Percentiles rank a stretch among this genome's conserved stretches.
Conservation (phyloP, 2,797 vertebrate species). For the Apogon talboti region DNA sequence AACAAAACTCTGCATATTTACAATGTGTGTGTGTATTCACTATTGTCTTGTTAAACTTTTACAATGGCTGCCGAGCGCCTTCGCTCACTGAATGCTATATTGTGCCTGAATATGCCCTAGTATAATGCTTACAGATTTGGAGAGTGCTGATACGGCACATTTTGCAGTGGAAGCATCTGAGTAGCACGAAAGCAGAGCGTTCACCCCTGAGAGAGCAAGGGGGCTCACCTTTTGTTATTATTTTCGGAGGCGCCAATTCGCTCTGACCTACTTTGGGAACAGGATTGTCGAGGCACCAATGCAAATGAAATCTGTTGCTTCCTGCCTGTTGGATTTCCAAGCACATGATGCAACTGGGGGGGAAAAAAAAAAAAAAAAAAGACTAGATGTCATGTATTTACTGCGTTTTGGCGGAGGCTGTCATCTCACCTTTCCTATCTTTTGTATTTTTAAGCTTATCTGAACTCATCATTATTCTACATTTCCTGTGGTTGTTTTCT, state of each 20-base stretch:
- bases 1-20: conserved; percentile 76
- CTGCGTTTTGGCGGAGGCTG: conserved; percentile 29
- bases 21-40: conserved; percentile 51
- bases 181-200: conserved; percentile 34
- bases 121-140: conserved; percentile 66
- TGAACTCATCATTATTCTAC: conserved; percentile 17
- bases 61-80: conserved; percentile 59
- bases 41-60: conserved; percentile 75
- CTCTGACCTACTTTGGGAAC: conserved; percentile 80
- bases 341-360: conserved; percentile 56
- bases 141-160: conserved; percentile 70
- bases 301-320: conserved; percentile 77
- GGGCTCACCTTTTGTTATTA: conserved; percentile 80
- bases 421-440: conserved; percentile 27
- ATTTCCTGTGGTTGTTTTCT: conserved; percentile 35
- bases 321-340: conserved; percentile 69
- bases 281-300: conserved; percentile 65
- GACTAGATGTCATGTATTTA: conserved; percentile 34
- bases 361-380: neutral
- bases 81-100: conserved; percentile 52
- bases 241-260: conserved; percentile 73
- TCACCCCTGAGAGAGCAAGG: conserved; percentile 64
- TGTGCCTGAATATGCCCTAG: conserved; percentile 61
- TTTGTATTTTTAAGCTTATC: conserved; percentile 25
- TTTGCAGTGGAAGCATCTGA: conserved; percentile 50